Conservation (phyloP, 1,140 invertebrate genomes). For the Caenorhabditis tropicalis region DNA sequence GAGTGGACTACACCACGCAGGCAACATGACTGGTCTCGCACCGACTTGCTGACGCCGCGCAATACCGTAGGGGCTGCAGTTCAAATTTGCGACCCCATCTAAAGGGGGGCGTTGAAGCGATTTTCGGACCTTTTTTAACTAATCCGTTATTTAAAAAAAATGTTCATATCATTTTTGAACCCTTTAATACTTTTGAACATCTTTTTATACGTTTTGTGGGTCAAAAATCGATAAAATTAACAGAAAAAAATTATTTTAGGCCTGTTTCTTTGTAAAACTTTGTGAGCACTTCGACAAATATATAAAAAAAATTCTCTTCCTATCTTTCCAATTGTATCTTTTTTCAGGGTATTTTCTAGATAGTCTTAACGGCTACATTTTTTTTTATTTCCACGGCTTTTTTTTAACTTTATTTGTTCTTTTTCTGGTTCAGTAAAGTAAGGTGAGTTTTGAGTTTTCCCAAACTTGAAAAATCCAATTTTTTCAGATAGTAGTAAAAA, state of each 20-base stretch:
- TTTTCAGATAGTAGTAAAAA: conserved; percentile 45
- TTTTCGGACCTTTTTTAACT: not conserved
- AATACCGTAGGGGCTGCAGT: conserved; percentile 32
- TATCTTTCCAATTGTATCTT: not conserved
- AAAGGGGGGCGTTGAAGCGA: not conserved
- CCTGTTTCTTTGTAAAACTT: not conserved
- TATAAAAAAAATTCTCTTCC: not conserved
- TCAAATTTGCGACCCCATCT: not conserved
- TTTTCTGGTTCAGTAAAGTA: conserved; percentile 34
- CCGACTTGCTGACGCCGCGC: conserved; percentile 23
- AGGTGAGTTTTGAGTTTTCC: conserved; percentile 39
- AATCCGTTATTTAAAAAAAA: no score
- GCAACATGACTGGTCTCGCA: not conserved
- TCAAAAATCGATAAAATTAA: no score
- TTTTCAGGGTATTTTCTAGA: conserved; percentile 62
- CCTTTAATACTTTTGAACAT: no score
- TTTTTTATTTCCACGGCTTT: conserved; percentile 49
- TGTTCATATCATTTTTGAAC: no score
- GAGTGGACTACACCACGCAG: not conserved
- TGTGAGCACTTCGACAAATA: not conserved
- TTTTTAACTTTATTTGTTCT: conserved; percentile 51
- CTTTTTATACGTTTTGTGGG: not conserved
- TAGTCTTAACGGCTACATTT: conserved; percentile 59
- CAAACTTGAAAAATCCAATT: not conserved
- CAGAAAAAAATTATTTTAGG: not conserved